Base-by-base conservation (phyloP, 2,888 invertebrate species). In the Julus scandinavius region DNA sequence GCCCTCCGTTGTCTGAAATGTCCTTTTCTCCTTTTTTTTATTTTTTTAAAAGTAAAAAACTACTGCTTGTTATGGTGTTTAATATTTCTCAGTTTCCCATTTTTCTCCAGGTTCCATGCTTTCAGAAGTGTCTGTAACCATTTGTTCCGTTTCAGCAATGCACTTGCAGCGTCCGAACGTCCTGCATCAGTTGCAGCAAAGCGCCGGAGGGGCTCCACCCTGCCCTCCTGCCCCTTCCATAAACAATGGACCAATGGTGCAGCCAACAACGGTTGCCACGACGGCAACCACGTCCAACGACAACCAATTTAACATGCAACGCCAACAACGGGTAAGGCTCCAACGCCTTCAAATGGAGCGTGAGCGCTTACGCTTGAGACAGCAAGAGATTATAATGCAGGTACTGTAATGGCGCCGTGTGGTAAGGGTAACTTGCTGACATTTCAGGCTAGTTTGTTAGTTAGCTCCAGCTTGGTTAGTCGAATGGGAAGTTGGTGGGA, bases 331-430 rank as follows among this genome's bases (percentile, higher is more conserved):
- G 87, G 90, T 96, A 89, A 94, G 96, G 90, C 94, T 97, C 89
- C 96, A 96, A 92, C 96, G 96, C 89, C 93, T 98, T 90, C 96
- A 97, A 92, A 94, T 96, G 92, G 98, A 98, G 93, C 94, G 97
- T 90, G 97, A 98, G 92, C 95, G 96, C 91, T 94, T 98, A 91
- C 97, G 97, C 93, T 95, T 96, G 91, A 94, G 97, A 91, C 97
- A 97, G 92, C 96, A 96, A 93, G 97, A 97, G 93, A 97, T 97
- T 91, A 94, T 96, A 92, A 94, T 96, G 92, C 97, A 97, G 95
- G 96, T 96, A 93, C 91, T 72, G 72, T 72, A 72, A 72, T 72
- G 72, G 29, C 72, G 72, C 72, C 72, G 72, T 72, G 72, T 29
- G 72, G 29, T 72, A 72, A 11, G 29, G 72, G 72, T 72, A 72